These are phyloP conservation scores for Polydrusus pterygomalis DNA, from an alignment of 2,888 invertebrate genomes.

Conservation along the genomic window DNA sequence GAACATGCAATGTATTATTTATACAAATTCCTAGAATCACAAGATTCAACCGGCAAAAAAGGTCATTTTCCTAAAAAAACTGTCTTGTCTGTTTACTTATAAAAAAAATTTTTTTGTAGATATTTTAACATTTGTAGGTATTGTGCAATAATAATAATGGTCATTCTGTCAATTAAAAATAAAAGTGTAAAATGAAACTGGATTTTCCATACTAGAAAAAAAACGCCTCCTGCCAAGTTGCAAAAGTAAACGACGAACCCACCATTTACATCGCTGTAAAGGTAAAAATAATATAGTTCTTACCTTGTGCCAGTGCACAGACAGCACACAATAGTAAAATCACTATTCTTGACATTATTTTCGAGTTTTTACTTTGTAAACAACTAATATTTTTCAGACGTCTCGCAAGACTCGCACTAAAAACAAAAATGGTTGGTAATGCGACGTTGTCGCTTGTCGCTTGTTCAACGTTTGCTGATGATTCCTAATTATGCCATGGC, in stretches of 20 bases:
- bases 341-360: conserved; percentile 15
- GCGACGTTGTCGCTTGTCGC: conserved; percentile 11
- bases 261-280: not conserved
- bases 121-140: not conserved
- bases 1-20: too few relatives aligned
- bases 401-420: not conserved
- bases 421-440: conserved; percentile 27
- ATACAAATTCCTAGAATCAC: conserved; percentile 6
- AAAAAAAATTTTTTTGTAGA: not conserved
- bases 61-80: not conserved
- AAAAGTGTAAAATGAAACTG: not conserved
- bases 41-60: conserved; percentile 4
- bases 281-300: not conserved
- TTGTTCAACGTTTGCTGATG: not conserved
- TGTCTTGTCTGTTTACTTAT: not conserved
- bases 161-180: conserved; percentile 2
- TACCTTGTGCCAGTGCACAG: conserved; percentile 15
- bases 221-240: conserved; percentile 29
- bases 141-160: not conserved
- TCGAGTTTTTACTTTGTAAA: conserved; percentile 1
- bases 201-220: conserved; percentile 22
- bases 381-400: not conserved
- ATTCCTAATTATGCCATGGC: too few relatives aligned
- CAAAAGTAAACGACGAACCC: conserved; percentile 3
- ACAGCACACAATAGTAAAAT: conserved; percentile 9